These are phyloP conservation scores for Nesometra sesokonis DNA, from an alignment of 35 echinoderm and acorn worm species.

Conservation along the genomic window DNA sequence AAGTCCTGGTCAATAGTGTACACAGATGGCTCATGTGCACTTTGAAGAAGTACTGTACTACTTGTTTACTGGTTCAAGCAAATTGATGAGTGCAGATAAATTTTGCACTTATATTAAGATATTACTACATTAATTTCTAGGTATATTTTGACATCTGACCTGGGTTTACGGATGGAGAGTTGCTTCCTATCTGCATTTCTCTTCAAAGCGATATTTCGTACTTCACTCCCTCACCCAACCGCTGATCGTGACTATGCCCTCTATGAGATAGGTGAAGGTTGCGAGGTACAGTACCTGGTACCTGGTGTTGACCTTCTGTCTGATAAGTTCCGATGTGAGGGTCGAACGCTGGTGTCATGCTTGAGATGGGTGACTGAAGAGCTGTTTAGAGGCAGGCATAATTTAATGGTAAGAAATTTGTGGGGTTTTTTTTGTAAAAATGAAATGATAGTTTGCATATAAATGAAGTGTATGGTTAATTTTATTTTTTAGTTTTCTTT, in stretches of 20 bases:
- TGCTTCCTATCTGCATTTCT: conserved; percentile 90
- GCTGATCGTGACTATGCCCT: conserved; percentile 94
- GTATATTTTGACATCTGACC: conserved; percentile 83
- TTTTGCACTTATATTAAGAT: no score
- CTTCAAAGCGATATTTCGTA: conserved; percentile 89
- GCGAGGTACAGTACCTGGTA: conserved; percentile 95
- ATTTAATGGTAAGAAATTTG: conserved; percentile 47
- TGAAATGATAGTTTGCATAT: no score
- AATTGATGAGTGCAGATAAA: no score
- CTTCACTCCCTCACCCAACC: conserved; percentile 79
- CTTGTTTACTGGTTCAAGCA: no score
- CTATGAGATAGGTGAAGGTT: conserved; percentile 91
- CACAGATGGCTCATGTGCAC: no score
- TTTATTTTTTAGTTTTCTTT: neutral
- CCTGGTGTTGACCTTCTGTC: conserved; percentile 84
- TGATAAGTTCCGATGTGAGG: conserved; percentile 89
- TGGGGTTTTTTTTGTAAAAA: no score
- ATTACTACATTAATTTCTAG: conserved; percentile 22
- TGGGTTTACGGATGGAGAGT: conserved; percentile 80
- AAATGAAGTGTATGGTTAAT: no score
- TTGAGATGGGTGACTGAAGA: conserved; percentile 91
- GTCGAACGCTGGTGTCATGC: conserved; percentile 72
- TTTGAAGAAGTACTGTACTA: no score
- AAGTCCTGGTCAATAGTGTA: no score
- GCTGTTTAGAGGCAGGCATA: conserved; percentile 83